Conservation (phyloP, 2,113 vertebrate species). For the Pogona vitticeps region DNA sequence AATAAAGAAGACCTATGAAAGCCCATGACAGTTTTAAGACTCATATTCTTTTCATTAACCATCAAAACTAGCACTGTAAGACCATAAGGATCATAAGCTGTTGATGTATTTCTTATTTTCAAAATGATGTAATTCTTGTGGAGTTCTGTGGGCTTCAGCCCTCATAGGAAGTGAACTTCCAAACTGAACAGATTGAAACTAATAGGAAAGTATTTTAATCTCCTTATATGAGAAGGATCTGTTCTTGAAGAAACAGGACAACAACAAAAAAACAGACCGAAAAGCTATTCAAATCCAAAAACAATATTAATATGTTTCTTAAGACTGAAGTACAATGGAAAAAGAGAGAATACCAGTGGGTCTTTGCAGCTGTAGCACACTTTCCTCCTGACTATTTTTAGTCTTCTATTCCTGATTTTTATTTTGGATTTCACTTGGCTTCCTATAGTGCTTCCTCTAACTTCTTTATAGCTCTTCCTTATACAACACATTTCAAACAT, state of each 20-base stretch:
- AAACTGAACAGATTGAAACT: constrained; percentile 30
- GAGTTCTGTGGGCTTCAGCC: constrained; percentile 1
- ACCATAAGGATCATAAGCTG: background rate
- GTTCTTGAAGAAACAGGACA: constrained; percentile 74
- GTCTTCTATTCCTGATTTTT: constrained; percentile 80
- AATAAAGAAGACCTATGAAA: background rate
- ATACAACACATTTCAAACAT: constrained; percentile 70
- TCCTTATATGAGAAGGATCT: constrained; percentile 67
- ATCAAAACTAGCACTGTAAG: background rate
- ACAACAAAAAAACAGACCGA: constrained; percentile 59
- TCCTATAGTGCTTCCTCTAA: constrained; percentile 82
- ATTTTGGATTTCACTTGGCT: constrained; percentile 79
- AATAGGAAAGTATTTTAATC: constrained; percentile 60
- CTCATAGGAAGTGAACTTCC: background rate
- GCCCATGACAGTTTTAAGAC: background rate
- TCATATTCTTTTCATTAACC: background rate
- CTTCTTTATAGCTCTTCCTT: constrained; percentile 64
- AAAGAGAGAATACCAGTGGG: constrained; percentile 69
- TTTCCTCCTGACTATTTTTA: constrained; percentile 85
- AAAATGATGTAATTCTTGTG: fast-evolving
- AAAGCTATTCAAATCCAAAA: constrained; percentile 78
- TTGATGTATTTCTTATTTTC: constrained; percentile 3
- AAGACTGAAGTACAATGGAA: constrained; percentile 74
- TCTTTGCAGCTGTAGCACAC: constrained; percentile 70
- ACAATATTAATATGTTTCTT: constrained; percentile 78